phyloP scores from a whole-genome alignment of 2,797 vertebrate species.

The Hippocampus kuda region DNA sequence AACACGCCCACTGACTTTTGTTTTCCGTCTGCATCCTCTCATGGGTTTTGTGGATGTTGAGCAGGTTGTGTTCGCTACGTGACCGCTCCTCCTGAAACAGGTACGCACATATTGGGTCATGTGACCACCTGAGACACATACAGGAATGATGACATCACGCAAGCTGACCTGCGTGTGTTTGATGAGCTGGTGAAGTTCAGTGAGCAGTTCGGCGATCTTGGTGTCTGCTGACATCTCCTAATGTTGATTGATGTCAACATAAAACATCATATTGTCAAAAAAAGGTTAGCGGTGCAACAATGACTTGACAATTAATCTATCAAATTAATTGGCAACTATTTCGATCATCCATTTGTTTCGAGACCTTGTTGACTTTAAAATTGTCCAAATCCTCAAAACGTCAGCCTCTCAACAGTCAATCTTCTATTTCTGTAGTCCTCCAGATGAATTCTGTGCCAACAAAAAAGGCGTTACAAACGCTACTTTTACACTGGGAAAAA shows the following conservation, averaged over 20 bases:
- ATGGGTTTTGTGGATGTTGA: conserved; percentile 91
- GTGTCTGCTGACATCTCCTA: conserved; percentile 77
- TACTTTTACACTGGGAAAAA: too few species aligned
- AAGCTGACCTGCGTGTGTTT: conserved; percentile 80
- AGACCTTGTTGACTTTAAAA: too few species aligned
- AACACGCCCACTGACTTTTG: conserved; percentile 67
- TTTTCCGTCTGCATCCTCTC: conserved; percentile 93
- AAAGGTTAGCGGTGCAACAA: too few species aligned
- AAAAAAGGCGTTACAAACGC: too few species aligned
- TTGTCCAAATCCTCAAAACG: too few species aligned
- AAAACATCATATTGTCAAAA: too few species aligned
- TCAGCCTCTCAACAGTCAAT: too few species aligned
- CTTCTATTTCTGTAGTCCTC: too few species aligned
- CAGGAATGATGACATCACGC: neutral
- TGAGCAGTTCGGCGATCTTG: conserved; percentile 80
- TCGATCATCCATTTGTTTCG: too few species aligned
- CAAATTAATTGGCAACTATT: too few species aligned
- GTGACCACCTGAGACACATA: neutral
- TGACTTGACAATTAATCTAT: too few species aligned
- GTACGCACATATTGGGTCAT: neutral
- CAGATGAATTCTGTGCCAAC: too few species aligned
- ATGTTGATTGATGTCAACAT: neutral
- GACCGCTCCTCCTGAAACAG: conserved; percentile 78
- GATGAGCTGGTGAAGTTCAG: conserved; percentile 84
- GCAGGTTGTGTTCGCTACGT: conserved; percentile 84